Percentiles rank a stretch among this genome's conserved stretches.
phyloP scores from a whole-genome alignment of 2,113 vertebrate species.

The Lepidothrix coronata region DNA sequence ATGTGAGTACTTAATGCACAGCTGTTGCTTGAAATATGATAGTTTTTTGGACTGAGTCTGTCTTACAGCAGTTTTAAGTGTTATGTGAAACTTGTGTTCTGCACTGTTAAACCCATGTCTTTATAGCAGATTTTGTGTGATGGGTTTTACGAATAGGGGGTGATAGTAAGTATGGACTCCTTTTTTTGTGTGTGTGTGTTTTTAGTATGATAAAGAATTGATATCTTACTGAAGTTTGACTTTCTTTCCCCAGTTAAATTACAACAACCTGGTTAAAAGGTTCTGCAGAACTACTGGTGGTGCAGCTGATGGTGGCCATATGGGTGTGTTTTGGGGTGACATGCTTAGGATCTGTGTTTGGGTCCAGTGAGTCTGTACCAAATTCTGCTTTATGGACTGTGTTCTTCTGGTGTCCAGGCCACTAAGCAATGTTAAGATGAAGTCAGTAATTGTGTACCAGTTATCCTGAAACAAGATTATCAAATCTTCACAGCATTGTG shows the following conservation, averaged over 20 bases:
- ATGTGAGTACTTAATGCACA: background rate
- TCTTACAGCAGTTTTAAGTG: background rate
- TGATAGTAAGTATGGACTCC: background rate
- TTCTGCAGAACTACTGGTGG: background rate
- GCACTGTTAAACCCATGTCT: background rate
- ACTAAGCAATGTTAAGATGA: background rate
- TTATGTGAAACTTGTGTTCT: background rate
- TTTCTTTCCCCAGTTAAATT: background rate
- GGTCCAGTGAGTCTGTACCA: background rate
- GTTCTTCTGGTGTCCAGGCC: background rate
- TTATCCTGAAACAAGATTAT: background rate
- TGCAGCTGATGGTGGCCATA: background rate
- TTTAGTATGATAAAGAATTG: background rate
- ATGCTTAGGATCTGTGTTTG: background rate
- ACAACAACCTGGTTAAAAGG: background rate
- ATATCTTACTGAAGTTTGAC: background rate
- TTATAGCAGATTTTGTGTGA: background rate
- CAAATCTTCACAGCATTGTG: background rate
- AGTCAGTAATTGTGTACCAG: background rate
- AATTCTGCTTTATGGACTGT: background rate
- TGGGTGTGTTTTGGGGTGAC: background rate
- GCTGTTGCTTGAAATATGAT: background rate
- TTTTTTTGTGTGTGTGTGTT: background rate
- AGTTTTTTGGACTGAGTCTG: background rate
- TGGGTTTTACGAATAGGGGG: background rate